Evolutionary conservation across 2,797 vertebrate species (phyloP).

Genomic region (Myotis planiceps): DNA sequence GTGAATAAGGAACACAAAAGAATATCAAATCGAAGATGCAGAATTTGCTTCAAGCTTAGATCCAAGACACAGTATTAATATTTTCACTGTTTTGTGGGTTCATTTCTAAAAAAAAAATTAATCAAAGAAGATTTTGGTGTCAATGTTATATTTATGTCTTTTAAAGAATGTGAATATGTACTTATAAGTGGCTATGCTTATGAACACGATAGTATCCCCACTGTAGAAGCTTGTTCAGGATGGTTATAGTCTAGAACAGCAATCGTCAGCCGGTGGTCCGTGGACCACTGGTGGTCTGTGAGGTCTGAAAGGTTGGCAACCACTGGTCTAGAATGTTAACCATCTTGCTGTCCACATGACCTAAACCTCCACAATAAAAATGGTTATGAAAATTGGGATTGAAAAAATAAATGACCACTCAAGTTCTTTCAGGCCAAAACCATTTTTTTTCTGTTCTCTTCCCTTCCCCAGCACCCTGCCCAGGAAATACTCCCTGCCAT

Average conservation of each 20-base stretch:
- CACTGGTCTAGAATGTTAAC: not conserved
- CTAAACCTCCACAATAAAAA: conserved; percentile 24
- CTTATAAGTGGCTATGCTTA: not conserved
- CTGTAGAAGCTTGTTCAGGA: conserved; percentile 15
- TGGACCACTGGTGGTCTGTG: too few relatives aligned
- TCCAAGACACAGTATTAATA: not conserved
- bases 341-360: not conserved
- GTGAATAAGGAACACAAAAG: conserved; percentile 38
- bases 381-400: conserved; percentile 27
- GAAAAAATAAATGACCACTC: not conserved
- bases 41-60: not conserved
- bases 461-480: not conserved
- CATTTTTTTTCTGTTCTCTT: not conserved
- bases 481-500: not conserved
- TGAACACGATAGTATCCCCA: not conserved
- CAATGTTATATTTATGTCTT: not conserved
- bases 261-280: too few relatives aligned
- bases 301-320: too few relatives aligned
- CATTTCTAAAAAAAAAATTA: conserved; percentile 14
- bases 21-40: conserved; percentile 6
- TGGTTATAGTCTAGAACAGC: not conserved
- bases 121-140: conserved; percentile 18
- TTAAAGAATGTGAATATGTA: not conserved
- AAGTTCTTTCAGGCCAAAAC: not conserved
- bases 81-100: not conserved